These are phyloP conservation scores for zebrafish (Danio rerio) DNA, from an alignment of 2,113 vertebrate species.

Conservation along the genomic window GRCz12tu NC_133190.1:41799001-41799500, in stretches of 20 bases:
- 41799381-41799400: not conserved
- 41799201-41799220: conserved; percentile 11
- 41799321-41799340: conserved; percentile 25
- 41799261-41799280: conserved; percentile 12
- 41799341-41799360: no score
- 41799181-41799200: conserved; percentile 15
- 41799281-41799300: conserved; percentile 21
- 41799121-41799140: conserved; percentile 42
- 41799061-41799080: conserved; percentile 74
- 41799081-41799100: conserved; percentile 53
- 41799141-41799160: conserved; percentile 1
- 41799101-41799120: conserved; percentile 41
- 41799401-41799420: conserved; percentile 32
- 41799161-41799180: conserved; percentile 4
- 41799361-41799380: no score
- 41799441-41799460: not conserved
- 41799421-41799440: not conserved
- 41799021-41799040: conserved; percentile 66
- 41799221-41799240: conserved; percentile 18
- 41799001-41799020: conserved; percentile 24
- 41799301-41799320: conserved; percentile 29
- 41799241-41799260: conserved; percentile 20
- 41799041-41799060: conserved; percentile 81
- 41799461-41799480: no score
- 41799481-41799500: no score